Conservation (phyloP, 2,888 invertebrate species). For the Drosophila cracens region DNA sequence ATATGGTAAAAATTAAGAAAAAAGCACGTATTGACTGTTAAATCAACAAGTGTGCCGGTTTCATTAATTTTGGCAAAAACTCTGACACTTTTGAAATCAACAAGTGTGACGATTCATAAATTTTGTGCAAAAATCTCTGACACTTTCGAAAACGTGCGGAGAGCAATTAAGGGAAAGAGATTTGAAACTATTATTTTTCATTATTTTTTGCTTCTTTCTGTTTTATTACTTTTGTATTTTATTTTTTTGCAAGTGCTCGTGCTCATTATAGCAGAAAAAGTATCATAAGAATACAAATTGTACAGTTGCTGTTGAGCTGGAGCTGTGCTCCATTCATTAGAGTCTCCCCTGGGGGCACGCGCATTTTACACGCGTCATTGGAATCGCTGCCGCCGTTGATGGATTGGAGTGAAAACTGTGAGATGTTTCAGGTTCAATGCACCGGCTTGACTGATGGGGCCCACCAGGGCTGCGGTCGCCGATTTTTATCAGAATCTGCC, state of each 20-base stretch:
- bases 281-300: constrained; percentile 53
- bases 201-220: constrained; percentile 8
- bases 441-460: constrained; percentile 50
- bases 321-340: constrained; percentile 50
- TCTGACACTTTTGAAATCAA: constrained; percentile 51
- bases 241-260: constrained; percentile 13
- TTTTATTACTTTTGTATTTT: background rate
- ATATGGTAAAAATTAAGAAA: background rate
- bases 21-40: constrained; percentile 33
- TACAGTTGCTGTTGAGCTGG: constrained; percentile 47
- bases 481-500: constrained; percentile 46
- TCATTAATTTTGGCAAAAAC: constrained; percentile 26
- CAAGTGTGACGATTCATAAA: constrained; percentile 41
- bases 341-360: constrained; percentile 50
- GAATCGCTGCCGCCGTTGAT: constrained; percentile 40
- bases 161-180: constrained; percentile 28
- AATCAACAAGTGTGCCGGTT: constrained; percentile 41
- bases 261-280: constrained; percentile 43
- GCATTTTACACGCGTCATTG: constrained; percentile 63
- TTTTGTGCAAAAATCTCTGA: constrained; percentile 25
- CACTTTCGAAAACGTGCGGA: constrained; percentile 48
- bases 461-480: constrained; percentile 26
- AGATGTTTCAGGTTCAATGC: constrained; percentile 68
- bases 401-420: constrained; percentile 58
- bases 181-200: constrained; percentile 19